Conservation (phyloP, 2,888 invertebrate species). For the Acanthosoma haemorrhoidale region DNA sequence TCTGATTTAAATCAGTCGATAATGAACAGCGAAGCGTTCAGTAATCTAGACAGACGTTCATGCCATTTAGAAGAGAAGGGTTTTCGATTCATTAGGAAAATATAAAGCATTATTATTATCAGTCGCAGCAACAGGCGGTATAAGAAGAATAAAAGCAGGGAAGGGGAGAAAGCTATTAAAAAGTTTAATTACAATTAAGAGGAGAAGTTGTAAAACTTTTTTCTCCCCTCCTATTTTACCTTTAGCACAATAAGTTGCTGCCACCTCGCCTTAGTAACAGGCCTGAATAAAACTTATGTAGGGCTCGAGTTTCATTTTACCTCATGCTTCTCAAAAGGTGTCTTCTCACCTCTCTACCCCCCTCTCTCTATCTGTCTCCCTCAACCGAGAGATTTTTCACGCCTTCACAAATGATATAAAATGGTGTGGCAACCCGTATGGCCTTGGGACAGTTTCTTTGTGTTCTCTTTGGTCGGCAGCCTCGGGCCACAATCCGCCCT, state of each 20-base stretch:
- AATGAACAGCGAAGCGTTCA: too few relatives aligned
- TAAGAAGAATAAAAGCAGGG: not conserved
- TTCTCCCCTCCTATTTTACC: not conserved
- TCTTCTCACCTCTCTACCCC: not conserved
- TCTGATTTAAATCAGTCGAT: too few relatives aligned
- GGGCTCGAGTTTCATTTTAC: too few relatives aligned
- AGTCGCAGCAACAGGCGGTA: not conserved
- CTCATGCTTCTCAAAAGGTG: not conserved
- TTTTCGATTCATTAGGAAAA: not conserved
- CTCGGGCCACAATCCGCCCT: not conserved
- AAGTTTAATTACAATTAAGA: conserved; percentile 25
- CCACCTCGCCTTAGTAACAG: not conserved
- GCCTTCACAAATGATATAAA: not conserved
- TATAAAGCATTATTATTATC: not conserved
- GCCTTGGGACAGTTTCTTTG: conserved; percentile 1
- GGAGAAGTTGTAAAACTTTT: conserved; percentile 14
- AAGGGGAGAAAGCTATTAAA: conserved; percentile 3
- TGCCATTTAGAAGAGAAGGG: too few relatives aligned
- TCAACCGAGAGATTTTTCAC: not conserved
- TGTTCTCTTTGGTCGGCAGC: not conserved
- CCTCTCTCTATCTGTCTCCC: not conserved
- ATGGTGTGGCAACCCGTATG: not conserved
- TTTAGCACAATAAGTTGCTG: not conserved
- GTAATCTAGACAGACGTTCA: too few relatives aligned
- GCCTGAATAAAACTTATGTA: not conserved